Evolutionary conservation across 2,888 invertebrate species (phyloP).

Genomic region (Hesperia comma): DNA sequence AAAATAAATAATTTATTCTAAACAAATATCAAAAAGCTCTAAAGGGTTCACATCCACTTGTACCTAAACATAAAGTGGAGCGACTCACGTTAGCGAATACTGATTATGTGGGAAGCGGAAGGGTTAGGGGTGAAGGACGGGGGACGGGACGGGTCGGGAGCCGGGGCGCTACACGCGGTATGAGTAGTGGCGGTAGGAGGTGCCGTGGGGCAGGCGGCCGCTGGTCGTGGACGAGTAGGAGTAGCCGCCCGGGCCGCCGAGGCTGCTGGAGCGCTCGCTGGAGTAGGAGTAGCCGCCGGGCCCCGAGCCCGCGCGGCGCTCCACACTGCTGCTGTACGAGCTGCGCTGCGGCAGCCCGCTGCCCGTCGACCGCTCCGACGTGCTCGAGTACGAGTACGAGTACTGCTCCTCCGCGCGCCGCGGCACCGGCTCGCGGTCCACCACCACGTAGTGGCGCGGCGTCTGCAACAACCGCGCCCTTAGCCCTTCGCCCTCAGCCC

Average conservation of each 20-base stretch:
- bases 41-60: constrained; percentile 71
- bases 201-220: constrained; percentile 93
- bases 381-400: constrained; percentile 91
- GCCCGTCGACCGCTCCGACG: constrained; percentile 80
- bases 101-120: constrained; percentile 67
- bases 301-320: constrained; percentile 87
- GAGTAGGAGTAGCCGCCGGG: constrained; percentile 91
- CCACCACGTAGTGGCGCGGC: constrained; percentile 94
- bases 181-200: constrained; percentile 92
- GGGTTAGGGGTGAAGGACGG: constrained; percentile 49
- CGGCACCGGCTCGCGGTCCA: constrained; percentile 89
- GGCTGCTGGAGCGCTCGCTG: constrained; percentile 88
- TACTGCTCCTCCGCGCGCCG: constrained; percentile 92
- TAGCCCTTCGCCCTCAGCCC: constrained; percentile 40
- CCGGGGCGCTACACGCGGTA: constrained; percentile 90
- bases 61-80: constrained; percentile 72
- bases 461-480: constrained; percentile 88
- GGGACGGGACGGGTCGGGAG: constrained; percentile 50
- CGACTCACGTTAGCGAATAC: constrained; percentile 79
- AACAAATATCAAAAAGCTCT: constrained; percentile 70
- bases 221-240: constrained; percentile 91
- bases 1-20: constrained; percentile 56
- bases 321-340: constrained; percentile 87
- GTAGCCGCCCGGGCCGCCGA: constrained; percentile 92
- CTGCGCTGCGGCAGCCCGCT: constrained; percentile 84